These are phyloP conservation scores for Drosophila mulleri DNA, from an alignment of 2,888 invertebrate genomes.

Conservation along the genomic window DNA sequence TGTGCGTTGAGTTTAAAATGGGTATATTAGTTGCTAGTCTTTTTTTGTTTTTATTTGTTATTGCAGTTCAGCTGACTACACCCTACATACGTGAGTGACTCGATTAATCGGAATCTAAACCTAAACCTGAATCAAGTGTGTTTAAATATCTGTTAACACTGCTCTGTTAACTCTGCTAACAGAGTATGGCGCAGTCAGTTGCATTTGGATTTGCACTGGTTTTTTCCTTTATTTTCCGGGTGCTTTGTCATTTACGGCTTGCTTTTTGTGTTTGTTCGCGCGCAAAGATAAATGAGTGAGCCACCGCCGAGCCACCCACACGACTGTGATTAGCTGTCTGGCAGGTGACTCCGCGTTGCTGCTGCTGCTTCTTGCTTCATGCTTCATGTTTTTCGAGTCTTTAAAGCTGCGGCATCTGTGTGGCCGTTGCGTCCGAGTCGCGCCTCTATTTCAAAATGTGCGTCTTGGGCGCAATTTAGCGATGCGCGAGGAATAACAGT, in stretches of 20 bases:
- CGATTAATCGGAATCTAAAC: no score
- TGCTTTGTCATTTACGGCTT: slow-evolving; percentile 42
- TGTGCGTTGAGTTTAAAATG: not conserved
- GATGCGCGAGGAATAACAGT: slow-evolving; percentile 22
- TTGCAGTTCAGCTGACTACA: no score
- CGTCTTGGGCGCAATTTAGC: slow-evolving; percentile 51
- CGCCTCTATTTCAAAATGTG: slow-evolving; percentile 42
- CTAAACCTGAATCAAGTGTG: not conserved
- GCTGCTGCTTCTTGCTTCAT: slow-evolving; percentile 6
- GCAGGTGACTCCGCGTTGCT: slow-evolving; percentile 31
- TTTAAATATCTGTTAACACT: not conserved
- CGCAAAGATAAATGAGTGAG: slow-evolving; percentile 61
- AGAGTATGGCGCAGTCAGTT: slow-evolving; percentile 5
- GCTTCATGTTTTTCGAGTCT: slow-evolving; percentile 40
- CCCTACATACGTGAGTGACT: no score
- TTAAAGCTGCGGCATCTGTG: slow-evolving; percentile 52
- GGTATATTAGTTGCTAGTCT: not conserved
- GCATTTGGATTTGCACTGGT: not conserved
- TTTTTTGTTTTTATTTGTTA: not conserved
- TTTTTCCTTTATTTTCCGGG: slow-evolving; percentile 45
- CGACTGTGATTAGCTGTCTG: slow-evolving; percentile 50
- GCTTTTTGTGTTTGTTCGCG: slow-evolving; percentile 58
- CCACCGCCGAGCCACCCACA: slow-evolving; percentile 30
- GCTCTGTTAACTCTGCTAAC: not conserved
- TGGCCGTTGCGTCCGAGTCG: slow-evolving; percentile 20